Conservation (phyloP, 2,888 invertebrate species). For the Yponomeuta malinellus region DNA sequence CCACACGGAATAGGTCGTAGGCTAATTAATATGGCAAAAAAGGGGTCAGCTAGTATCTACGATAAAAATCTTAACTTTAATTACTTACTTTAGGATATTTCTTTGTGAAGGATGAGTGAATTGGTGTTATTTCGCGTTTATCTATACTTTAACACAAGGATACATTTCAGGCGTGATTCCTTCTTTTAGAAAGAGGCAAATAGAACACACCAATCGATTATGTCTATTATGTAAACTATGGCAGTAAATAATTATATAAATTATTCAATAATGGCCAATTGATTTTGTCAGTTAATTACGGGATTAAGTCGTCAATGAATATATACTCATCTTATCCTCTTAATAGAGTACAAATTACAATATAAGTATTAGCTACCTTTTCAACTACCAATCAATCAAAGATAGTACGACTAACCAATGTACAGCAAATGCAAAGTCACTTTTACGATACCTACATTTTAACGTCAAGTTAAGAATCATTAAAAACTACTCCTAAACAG, state of each 20-base stretch:
- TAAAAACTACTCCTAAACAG: not conserved
- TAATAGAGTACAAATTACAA: not conserved
- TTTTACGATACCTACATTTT: not conserved
- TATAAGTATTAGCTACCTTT: slow-evolving; percentile 8
- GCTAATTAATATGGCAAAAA: too few species aligned
- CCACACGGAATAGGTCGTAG: too few species aligned
- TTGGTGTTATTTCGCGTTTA: too few species aligned
- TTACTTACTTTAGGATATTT: too few species aligned
- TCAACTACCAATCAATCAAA: slow-evolving; percentile 8
- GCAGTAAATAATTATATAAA: not conserved
- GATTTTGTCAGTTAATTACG: not conserved
- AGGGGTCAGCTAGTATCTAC: too few species aligned
- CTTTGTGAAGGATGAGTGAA: too few species aligned
- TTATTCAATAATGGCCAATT: not conserved
- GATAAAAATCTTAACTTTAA: too few species aligned
- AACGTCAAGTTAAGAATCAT: not conserved
- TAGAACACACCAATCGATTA: too few species aligned
- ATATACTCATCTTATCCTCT: not conserved
- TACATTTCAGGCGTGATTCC: too few species aligned
- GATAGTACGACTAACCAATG: not conserved
- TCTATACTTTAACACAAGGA: too few species aligned
- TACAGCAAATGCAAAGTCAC: not conserved
- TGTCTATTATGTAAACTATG: too few species aligned
- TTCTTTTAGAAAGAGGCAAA: too few species aligned
- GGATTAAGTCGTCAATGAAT: not conserved